These are phyloP conservation scores for Hirundo rustica DNA, from an alignment of 2,797 vertebrate genomes.

Conservation along the genomic window DNA sequence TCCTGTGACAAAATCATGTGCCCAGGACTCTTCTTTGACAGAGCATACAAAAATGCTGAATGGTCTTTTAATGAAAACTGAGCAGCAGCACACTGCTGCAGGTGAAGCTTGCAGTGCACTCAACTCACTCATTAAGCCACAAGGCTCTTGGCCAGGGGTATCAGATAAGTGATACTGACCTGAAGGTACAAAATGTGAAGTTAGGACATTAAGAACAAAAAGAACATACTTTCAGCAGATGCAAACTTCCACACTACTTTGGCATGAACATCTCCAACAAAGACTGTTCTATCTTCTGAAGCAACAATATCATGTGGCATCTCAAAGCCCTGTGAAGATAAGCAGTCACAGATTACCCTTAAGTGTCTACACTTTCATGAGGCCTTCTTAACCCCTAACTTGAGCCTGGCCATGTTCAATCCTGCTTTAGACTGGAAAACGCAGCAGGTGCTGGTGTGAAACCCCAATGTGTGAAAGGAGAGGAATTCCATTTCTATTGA, in stretches of 20 bases:
- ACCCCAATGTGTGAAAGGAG: background rate
- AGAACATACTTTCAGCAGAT: conserved; percentile 84
- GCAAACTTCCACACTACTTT: conserved; percentile 88
- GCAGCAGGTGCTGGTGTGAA: background rate
- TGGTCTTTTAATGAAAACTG: background rate
- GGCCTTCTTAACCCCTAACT: background rate
- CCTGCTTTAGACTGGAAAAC: background rate
- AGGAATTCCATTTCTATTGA: background rate
- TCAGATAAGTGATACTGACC: background rate
- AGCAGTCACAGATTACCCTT: background rate
- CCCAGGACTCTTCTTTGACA: background rate
- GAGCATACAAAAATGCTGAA: background rate
- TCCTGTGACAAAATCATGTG: background rate
- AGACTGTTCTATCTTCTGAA: conserved; percentile 83
- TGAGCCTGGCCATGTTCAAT: background rate
- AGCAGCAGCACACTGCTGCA: background rate
- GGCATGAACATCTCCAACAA: conserved; percentile 85
- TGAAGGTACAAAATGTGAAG: background rate
- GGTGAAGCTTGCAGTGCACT: background rate
- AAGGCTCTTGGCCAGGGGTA: background rate
- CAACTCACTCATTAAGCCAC: background rate
- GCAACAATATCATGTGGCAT: conserved; percentile 93
- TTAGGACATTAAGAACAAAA: background rate
- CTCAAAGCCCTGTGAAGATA: conserved; percentile 82
- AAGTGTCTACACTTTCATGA: background rate